phyloP scores from a whole-genome alignment of 2,888 invertebrate species.

The Drosophila suboccidentalis region DNA sequence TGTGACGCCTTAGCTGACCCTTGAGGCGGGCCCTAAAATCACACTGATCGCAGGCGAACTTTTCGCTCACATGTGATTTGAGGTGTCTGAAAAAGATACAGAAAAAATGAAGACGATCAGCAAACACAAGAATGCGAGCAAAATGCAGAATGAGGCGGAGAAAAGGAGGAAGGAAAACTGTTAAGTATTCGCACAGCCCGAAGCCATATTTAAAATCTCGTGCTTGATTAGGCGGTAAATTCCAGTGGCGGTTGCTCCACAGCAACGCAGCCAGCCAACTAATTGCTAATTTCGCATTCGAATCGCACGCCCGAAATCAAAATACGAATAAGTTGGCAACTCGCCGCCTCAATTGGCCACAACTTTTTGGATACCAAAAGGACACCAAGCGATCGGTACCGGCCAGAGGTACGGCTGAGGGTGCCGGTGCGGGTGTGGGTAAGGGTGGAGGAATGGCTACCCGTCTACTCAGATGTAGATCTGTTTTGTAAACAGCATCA shows the following conservation, averaged over 20 bases:
- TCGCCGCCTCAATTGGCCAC: conserved; percentile 43
- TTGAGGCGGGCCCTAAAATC: conserved; percentile 89
- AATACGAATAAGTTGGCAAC: conserved; percentile 62
- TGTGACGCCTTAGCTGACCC: conserved; percentile 92
- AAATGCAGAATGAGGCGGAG: not conserved
- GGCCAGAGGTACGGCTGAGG: not conserved
- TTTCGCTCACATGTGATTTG: conserved; percentile 82
- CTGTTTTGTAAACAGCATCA: conserved; percentile 46
- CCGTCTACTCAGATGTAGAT: conserved; percentile 60
- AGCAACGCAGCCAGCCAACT: conserved; percentile 51
- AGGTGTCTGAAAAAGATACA: conserved; percentile 73
- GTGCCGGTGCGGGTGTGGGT: not conserved
- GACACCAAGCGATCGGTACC: conserved; percentile 36
- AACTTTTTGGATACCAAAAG: conserved; percentile 39
- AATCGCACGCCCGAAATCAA: conserved; percentile 72
- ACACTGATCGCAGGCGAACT: conserved; percentile 89
- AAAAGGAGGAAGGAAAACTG: conserved; percentile 18
- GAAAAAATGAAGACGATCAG: conserved; percentile 7
- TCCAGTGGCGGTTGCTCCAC: conserved; percentile 70
- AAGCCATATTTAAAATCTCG: conserved; percentile 71
- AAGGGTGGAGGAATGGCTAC: conserved; percentile 5
- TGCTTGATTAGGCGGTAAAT: conserved; percentile 68
- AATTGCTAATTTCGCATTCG: conserved; percentile 79
- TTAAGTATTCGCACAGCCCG: conserved; percentile 43
- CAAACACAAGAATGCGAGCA: conserved; percentile 1